Percentiles rank a stretch among this genome's conserved stretches.
Evolutionary conservation across 2,797 vertebrate genomes (phyloP).

Genomic region (Tauraco hartlaubi): DNA sequence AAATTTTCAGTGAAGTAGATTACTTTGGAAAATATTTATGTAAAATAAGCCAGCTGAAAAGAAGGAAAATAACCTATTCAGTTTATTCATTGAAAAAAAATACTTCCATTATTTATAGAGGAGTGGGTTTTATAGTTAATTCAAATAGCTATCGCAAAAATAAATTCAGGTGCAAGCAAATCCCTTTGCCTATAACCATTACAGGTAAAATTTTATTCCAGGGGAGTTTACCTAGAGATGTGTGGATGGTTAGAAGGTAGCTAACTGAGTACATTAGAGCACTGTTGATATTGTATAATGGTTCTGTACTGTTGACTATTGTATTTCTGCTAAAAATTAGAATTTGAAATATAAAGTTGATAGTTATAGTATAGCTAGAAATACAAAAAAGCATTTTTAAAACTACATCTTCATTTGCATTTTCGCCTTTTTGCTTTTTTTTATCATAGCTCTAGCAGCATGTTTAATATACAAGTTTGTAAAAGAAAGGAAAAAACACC

Average conservation of each 20-base stretch:
- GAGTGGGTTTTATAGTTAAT: not conserved
- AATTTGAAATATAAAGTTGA: not conserved
- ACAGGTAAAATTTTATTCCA: not conserved
- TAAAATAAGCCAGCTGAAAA: not conserved
- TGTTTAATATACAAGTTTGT: not conserved
- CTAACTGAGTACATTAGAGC: not conserved
- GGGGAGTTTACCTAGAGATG: not conserved
- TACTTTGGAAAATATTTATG: not conserved
- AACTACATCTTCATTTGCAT: not conserved
- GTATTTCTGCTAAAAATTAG: not conserved
- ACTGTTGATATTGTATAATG: not conserved
- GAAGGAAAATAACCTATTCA: not conserved
- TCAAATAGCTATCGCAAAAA: not conserved
- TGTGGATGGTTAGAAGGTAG: not conserved
- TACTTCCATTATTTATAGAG: not conserved
- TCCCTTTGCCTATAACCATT: not conserved
- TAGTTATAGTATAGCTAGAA: not conserved
- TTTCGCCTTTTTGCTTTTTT: not conserved
- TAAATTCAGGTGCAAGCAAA: not conserved
- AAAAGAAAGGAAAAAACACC: not conserved
- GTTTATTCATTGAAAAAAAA: not conserved
- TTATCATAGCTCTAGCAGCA: not conserved
- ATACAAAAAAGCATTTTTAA: not conserved
- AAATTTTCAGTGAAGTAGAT: not conserved
- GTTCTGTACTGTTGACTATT: not conserved